Evolutionary conservation across 2,888 invertebrate species (phyloP), one percentile per base, ranked within the genome.

Genomic region (Ennomos quercinarius): DNA sequence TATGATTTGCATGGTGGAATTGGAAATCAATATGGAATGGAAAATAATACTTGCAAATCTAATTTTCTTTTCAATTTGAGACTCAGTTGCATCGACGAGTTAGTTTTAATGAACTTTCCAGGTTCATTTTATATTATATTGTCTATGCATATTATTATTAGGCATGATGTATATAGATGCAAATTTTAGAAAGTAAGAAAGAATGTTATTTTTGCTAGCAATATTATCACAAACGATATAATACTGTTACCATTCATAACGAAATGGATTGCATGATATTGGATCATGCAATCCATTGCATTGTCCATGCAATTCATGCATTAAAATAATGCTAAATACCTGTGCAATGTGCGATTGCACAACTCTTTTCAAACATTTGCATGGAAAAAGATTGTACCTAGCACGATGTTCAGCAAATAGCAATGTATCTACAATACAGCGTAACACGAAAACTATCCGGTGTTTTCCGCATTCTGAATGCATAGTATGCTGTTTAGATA

Each of bases 311-410:
- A n/a, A n/a, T n/a, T n/a, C n/a, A 49, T 49, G 36, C 35, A 49
- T 17, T 35, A 39, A 39, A 38, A 37, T 27, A 27, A 47, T 12
- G 34, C 53, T 48, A 53, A 53, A 57, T 55, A 48, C 51, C 44
- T 27, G 38, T 27, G 54, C 63, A 56, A 64, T 62, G 55, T 62
- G 47, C 41, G 54, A 64, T 67, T 64, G 57, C 58, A 58, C 56
- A 66, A 66, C 55, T 64, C 56, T 50, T 62, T 52, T 27, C 13
- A 34, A 48, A 56, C 45, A 63, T 64, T 58, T 63, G 58, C 61
- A 63, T 61, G 55, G 50, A 42, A 45, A 52, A 40, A 60, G 4
- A 17, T 4, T n/a, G n/a, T 17, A 17, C 27, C 27, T 27, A 27
- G 53, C 58, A 63, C 55, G 59, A 59, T 52, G 43, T 39, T 61